phyloP scores from a whole-genome alignment of 2,797 vertebrate species.

The Ctenopoma kingsleyae region DNA sequence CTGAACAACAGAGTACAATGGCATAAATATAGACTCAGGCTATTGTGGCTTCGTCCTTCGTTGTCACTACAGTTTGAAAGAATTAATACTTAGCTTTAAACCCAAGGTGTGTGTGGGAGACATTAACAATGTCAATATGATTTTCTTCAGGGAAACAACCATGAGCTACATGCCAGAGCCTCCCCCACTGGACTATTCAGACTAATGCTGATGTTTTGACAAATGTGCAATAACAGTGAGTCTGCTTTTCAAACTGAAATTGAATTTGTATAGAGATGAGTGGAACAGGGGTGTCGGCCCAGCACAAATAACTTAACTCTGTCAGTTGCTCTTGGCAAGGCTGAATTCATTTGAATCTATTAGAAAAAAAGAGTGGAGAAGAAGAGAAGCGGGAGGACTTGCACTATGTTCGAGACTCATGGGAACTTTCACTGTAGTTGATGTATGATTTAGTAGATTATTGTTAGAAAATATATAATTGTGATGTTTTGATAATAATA shows the following conservation, averaged over 20 bases:
- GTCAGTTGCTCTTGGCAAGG: slow-evolving; percentile 64
- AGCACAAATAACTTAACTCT: slow-evolving; percentile 71
- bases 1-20: slow-evolving; percentile 39
- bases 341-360: slow-evolving; percentile 78
- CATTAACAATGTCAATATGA: slow-evolving; percentile 61
- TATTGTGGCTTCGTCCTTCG: slow-evolving; percentile 43
- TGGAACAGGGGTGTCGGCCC: slow-evolving; percentile 51
- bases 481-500: background rate
- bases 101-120: slow-evolving; percentile 59
- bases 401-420: background rate
- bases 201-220: slow-evolving; percentile 71
- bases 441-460: background rate
- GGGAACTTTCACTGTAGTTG: background rate
- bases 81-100: slow-evolving; percentile 53
- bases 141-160: slow-evolving; percentile 63
- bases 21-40: slow-evolving; percentile 53
- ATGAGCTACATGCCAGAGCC: slow-evolving; percentile 25
- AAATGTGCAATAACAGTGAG: slow-evolving; percentile 64
- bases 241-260: slow-evolving; percentile 71
- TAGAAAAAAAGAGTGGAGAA: slow-evolving; percentile 38
- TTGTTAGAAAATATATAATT: background rate
- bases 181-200: slow-evolving; percentile 61
- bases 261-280: slow-evolving; percentile 70
- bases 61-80: slow-evolving; percentile 50
- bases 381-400: slow-evolving; percentile 19